Evolutionary conservation across 2,888 invertebrate species (phyloP).

Genomic region (Scrobipalpa costella): DNA sequence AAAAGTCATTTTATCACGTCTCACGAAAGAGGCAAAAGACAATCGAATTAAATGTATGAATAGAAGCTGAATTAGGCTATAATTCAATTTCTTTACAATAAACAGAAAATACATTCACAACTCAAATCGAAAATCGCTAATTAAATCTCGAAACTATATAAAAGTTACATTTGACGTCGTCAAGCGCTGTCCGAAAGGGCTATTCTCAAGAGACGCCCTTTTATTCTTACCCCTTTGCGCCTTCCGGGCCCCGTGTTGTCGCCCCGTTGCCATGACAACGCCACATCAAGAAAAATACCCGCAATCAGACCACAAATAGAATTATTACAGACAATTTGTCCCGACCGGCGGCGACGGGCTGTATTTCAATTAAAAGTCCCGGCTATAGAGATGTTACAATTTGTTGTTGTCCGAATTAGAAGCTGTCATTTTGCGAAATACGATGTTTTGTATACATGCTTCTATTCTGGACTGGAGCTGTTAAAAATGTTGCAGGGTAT

Average conservation of each 20-base stretch:
- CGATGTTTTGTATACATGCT: too few relatives aligned
- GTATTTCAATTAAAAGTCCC: constrained; percentile 50
- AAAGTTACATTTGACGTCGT: constrained; percentile 16
- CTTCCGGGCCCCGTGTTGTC: constrained; percentile 43
- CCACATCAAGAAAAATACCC: constrained; percentile 43
- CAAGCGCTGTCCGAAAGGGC: constrained; percentile 11
- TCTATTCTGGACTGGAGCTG: too few relatives aligned
- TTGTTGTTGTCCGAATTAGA: constrained; percentile 13
- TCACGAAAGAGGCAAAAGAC: too few relatives aligned
- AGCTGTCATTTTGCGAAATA: too few relatives aligned
- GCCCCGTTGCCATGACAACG: constrained; percentile 50
- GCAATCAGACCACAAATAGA: constrained; percentile 52
- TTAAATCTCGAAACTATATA: constrained; percentile 1
- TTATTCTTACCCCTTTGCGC: constrained; percentile 16
- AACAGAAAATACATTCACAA: too few relatives aligned
- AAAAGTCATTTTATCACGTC: too few relatives aligned
- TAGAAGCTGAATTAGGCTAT: too few relatives aligned
- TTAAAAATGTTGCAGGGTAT: too few relatives aligned
- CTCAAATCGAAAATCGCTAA: neutral
- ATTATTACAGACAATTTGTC: constrained; percentile 54
- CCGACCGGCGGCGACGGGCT: constrained; percentile 27
- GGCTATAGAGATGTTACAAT: constrained; percentile 33
- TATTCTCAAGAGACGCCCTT: constrained; percentile 27
- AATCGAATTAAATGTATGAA: too few relatives aligned
- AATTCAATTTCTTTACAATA: too few relatives aligned